Conservation (phyloP, 2,888 invertebrate genomes). For the Nycteola revayana region DNA sequence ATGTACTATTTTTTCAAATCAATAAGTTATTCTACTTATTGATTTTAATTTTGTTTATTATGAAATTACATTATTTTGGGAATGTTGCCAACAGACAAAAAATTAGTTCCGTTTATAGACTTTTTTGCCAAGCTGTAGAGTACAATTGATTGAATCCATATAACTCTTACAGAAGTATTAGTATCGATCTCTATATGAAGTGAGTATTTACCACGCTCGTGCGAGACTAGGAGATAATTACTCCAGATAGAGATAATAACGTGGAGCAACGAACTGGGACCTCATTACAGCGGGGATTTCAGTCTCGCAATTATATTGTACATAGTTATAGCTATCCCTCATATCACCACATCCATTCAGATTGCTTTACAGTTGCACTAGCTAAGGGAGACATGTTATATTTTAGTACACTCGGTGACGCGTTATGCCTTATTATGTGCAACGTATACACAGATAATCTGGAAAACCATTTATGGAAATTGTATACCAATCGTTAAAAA, state of each 20-base stretch:
- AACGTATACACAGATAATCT: constrained; percentile 69
- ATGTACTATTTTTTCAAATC: too few species aligned
- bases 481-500: constrained; percentile 81
- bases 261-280: constrained; percentile 52
- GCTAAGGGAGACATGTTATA: constrained; percentile 28
- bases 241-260: constrained; percentile 53
- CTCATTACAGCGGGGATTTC: constrained; percentile 60
- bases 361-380: constrained; percentile 29
- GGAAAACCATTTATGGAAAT: constrained; percentile 79
- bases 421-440: constrained; percentile 65
- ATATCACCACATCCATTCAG: constrained; percentile 49
- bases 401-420: constrained; percentile 38
- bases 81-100: too few species aligned
- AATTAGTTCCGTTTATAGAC: too few species aligned
- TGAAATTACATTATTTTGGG: too few species aligned
- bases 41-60: too few species aligned
- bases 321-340: constrained; percentile 39
- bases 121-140: too few species aligned
- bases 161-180: constrained; percentile 10
- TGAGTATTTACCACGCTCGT: constrained; percentile 26
- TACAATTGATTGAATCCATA: too few species aligned
- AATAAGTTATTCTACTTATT: too few species aligned
- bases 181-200: constrained; percentile 42
- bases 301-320: constrained; percentile 47
- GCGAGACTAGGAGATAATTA: constrained; percentile 60